Percentiles rank a stretch among this genome's conserved stretches.
Conservation (phyloP, 2,113 vertebrate species). For the Callorhinus ursinus region DNA sequence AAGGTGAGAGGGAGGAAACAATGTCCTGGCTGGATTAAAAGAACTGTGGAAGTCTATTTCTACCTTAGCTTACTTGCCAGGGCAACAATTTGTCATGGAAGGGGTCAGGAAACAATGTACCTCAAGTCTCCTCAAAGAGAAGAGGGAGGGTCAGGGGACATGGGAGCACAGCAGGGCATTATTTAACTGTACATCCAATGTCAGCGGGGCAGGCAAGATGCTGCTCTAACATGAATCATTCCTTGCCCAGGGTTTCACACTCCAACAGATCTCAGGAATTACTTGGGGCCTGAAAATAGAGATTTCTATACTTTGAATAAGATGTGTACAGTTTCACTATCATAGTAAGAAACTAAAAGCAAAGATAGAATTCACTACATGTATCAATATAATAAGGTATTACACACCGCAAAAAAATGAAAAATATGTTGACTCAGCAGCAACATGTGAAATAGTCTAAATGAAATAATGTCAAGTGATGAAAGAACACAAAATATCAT, state of each 20-base stretch:
- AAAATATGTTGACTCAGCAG: neutral
- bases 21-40: neutral
- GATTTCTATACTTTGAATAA: neutral
- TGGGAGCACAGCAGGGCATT: neutral
- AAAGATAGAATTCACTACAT: neutral
- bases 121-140: neutral
- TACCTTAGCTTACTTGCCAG: neutral
- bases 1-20: neutral
- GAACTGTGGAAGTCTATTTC: neutral
- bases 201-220: neutral
- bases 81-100: neutral
- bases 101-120: neutral
- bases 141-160: neutral
- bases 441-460: neutral
- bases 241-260: neutral
- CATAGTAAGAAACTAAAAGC: slow-evolving; percentile 21
- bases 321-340: neutral
- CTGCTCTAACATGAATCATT: neutral
- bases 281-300: neutral
- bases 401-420: neutral
- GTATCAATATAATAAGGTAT: neutral
- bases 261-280: slow-evolving; percentile 17
- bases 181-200: neutral
- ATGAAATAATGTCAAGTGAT: slow-evolving; percentile 9
- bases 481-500: slow-evolving; percentile 37